Conservation (phyloP, 53 echinoderm and acorn worm species). For the Holothuria leucospilota region DNA sequence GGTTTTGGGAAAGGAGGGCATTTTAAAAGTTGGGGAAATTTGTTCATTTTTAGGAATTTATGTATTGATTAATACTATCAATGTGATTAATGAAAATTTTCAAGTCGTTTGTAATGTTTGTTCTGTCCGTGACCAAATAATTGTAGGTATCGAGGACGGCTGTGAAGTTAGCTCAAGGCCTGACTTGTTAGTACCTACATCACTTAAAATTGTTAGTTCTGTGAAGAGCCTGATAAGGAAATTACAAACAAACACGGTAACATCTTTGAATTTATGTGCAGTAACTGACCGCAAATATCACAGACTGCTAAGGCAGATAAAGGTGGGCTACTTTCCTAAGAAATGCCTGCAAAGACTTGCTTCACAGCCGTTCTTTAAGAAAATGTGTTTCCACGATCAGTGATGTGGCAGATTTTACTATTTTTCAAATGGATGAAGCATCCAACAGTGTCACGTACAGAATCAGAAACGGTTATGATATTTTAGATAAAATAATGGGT, state of each 20-base stretch:
- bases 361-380: too few species aligned
- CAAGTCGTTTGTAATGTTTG: background rate
- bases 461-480: too few species aligned
- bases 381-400: too few species aligned
- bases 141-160: background rate
- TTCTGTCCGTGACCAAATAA: background rate
- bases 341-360: too few species aligned
- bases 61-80: background rate
- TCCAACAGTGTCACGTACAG: too few species aligned
- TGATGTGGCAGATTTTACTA: too few species aligned
- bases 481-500: too few species aligned
- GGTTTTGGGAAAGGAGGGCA: too few species aligned
- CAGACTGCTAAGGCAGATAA: background rate
- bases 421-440: too few species aligned
- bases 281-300: too few species aligned
- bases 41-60: background rate
- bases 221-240: background rate
- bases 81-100: background rate
- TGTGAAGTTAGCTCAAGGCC: constrained; percentile 1
- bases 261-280: background rate
- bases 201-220: background rate
- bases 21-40: background rate
- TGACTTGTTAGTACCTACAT: background rate
- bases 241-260: background rate
- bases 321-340: background rate